Percentiles rank a stretch among this genome's conserved stretches.
Evolutionary conservation across 2,888 invertebrate species (phyloP).

Genomic region (Epistrophella euchroma): DNA sequence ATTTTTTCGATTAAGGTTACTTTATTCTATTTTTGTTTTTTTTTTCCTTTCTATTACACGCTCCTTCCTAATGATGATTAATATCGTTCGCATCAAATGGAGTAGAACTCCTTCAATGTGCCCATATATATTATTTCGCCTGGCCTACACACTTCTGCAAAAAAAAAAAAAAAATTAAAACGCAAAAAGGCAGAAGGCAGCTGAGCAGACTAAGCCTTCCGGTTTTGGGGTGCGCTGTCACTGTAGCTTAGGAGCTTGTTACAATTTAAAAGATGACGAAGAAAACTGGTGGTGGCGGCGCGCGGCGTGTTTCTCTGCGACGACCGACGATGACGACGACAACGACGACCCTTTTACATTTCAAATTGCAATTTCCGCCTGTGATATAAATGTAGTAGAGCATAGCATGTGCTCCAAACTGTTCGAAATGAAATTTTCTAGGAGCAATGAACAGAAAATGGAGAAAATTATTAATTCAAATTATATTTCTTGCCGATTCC

Average conservation of each 20-base stretch:
- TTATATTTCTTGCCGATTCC: conserved; percentile 46
- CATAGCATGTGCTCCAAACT: conserved; percentile 34
- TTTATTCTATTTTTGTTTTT: not conserved
- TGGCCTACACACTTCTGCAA: conserved; percentile 22
- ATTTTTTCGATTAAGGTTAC: conserved; percentile 43
- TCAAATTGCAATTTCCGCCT: conserved; percentile 73
- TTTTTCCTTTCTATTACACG: conserved; percentile 26
- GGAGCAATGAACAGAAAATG: conserved; percentile 59
- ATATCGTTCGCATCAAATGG: conserved; percentile 72
- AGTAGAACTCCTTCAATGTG: conserved; percentile 66
- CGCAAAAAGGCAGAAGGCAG: conserved; percentile 35
- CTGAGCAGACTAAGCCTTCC: conserved; percentile 69
- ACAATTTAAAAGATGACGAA: conserved; percentile 50
- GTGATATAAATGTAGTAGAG: conserved; percentile 20
- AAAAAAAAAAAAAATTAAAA: not conserved
- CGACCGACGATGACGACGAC: not conserved
- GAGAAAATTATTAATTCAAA: conserved; percentile 70
- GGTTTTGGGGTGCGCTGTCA: conserved; percentile 64
- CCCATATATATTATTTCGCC: conserved; percentile 53
- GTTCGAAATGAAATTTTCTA: conserved; percentile 57
- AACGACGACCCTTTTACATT: conserved; percentile 65
- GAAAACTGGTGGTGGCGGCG: not conserved
- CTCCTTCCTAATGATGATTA: conserved; percentile 72
- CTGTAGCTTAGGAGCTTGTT: conserved; percentile 51
- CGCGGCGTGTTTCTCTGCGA: conserved; percentile 6